Conservation (phyloP, 1,140 invertebrate species). For the Philotrypesis tridentata region DNA sequence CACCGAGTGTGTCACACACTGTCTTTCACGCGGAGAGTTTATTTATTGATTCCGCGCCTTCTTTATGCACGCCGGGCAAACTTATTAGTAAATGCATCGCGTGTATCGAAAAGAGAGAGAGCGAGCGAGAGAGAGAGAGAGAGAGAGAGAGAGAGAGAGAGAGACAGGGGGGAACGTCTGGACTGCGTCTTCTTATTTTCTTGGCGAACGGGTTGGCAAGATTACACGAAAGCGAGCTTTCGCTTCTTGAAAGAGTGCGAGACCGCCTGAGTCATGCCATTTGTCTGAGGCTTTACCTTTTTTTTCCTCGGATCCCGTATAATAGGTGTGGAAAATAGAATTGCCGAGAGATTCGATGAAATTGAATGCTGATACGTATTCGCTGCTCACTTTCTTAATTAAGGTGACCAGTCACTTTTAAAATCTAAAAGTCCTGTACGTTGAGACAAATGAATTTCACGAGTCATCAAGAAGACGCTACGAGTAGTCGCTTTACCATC, state of each 20-base stretch:
- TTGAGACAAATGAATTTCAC: too few species aligned
- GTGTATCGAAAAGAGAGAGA: neutral
- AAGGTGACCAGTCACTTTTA: too few species aligned
- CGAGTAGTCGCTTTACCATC: too few species aligned
- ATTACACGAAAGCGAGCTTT: conserved; percentile 13
- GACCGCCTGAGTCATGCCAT: neutral
- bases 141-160: too few species aligned
- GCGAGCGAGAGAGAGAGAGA: neutral
- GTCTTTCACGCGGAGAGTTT: neutral
- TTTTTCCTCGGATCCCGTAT: neutral
- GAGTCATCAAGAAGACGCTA: too few species aligned
- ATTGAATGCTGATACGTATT: neutral
- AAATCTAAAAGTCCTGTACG: too few species aligned
- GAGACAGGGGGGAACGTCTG: conserved; percentile 4
- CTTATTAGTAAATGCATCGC: conserved; percentile 46
- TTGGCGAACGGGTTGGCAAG: neutral
- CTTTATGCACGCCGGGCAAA: conserved; percentile 14
- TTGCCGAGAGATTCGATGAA: neutral
- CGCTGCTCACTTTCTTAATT: too few species aligned
- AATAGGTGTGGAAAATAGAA: neutral
- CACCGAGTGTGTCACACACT: neutral
- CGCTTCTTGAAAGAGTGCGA: neutral
- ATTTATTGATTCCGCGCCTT: neutral
- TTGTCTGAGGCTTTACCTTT: conserved; percentile 8
- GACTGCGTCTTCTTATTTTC: neutral